phyloP scores from a whole-genome alignment of 1,140 invertebrate genomes.

The Maniola jurtina region DNA sequence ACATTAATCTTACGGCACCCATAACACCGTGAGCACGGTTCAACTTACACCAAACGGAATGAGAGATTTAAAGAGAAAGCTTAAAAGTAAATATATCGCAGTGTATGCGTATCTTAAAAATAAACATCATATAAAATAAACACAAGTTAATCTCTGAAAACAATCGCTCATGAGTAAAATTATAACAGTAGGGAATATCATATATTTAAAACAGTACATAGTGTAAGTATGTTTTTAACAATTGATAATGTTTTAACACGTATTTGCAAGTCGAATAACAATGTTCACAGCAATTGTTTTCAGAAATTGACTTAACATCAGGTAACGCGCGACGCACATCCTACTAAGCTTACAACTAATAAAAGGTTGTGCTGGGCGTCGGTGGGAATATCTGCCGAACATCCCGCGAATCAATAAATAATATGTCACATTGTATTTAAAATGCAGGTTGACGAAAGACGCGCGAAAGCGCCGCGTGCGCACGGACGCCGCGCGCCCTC shows the following conservation, averaged over 20 bases:
- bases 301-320: slow-evolving; percentile 50
- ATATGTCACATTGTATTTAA: slow-evolving; percentile 58
- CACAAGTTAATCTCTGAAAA: slow-evolving; percentile 42
- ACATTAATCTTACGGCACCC: slow-evolving; percentile 26
- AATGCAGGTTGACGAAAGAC: slow-evolving; percentile 48
- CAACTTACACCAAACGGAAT: slow-evolving; percentile 52
- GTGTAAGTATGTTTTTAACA: background rate
- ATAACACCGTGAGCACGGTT: slow-evolving; percentile 12
- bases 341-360: slow-evolving; percentile 62
- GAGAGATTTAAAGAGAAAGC: slow-evolving; percentile 58
- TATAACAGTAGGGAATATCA: slow-evolving; percentile 6
- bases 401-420: slow-evolving; percentile 44
- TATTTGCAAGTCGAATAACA: slow-evolving; percentile 2
- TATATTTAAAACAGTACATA: slow-evolving; percentile 6
- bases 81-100: slow-evolving; percentile 51
- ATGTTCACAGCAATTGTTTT: slow-evolving; percentile 29
- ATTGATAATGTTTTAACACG: slow-evolving; percentile 5
- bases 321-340: slow-evolving; percentile 71
- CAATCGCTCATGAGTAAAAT: slow-evolving; percentile 30
- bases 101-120: slow-evolving; percentile 44
- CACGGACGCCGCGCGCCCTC: slow-evolving; percentile 18
- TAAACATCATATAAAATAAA: slow-evolving; percentile 63
- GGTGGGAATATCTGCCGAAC: slow-evolving; percentile 63
- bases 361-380: slow-evolving; percentile 65
- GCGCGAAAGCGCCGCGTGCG: slow-evolving; percentile 27